Conservation (phyloP, 35 echinoderm and acorn worm species). For the Lytechinus variegatus region DNA sequence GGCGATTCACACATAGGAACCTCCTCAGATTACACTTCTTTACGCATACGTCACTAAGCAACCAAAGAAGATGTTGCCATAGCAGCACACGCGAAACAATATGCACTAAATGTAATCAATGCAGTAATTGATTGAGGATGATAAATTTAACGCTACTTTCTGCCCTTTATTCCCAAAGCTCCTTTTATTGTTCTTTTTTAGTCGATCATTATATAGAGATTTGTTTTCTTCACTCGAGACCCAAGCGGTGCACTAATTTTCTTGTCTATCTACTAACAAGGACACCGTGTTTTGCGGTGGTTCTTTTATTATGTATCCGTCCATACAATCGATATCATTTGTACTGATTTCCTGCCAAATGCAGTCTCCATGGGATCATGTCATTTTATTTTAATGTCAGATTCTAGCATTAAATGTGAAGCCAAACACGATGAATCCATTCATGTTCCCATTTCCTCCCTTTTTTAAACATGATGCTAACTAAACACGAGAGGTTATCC, state of each 20-base stretch:
- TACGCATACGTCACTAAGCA: constrained; percentile 41
- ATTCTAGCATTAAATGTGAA: neutral
- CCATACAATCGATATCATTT: neutral
- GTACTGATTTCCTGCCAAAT: neutral
- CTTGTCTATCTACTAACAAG: neutral
- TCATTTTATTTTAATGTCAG: neutral
- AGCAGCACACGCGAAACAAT: constrained; percentile 38
- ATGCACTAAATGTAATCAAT: constrained; percentile 33
- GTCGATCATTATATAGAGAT: neutral
- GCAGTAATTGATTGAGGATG: constrained; percentile 42
- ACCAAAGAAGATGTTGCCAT: constrained; percentile 5
- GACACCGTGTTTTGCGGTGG: neutral
- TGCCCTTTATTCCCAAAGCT: neutral
- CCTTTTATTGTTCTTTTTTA: neutral
- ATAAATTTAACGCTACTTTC: constrained; percentile 23
- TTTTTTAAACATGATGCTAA: neutral
- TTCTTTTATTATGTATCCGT: neutral
- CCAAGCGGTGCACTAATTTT: neutral
- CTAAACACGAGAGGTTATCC: too few species aligned
- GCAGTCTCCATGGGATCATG: neutral
- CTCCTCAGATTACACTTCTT: constrained; percentile 34
- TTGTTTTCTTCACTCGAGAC: neutral
- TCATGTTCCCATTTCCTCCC: neutral
- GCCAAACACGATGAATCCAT: neutral
- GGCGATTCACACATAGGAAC: neutral